phyloP scores from a whole-genome alignment of 2,888 invertebrate species.

The Lasius fuliginosus region DNA sequence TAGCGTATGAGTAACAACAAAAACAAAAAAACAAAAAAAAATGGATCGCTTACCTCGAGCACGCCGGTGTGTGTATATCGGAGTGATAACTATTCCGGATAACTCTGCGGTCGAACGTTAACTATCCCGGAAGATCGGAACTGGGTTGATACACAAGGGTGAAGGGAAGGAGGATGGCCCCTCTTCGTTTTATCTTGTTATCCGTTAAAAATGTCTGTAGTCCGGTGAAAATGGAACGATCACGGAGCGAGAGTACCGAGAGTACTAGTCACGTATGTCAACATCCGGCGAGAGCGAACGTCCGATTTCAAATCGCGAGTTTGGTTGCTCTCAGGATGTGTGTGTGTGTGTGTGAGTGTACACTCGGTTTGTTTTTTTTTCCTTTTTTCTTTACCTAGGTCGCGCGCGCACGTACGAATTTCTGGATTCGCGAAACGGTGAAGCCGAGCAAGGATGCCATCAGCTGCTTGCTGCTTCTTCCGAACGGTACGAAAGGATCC shows the following conservation, averaged over 20 bases:
- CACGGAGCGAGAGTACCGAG: conserved; percentile 4
- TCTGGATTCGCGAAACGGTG: not conserved
- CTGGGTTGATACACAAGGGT: not conserved
- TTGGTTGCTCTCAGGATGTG: not conserved
- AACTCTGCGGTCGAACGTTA: not conserved
- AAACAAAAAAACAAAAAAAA: no score
- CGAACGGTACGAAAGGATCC: not conserved
- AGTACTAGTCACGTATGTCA: not conserved
- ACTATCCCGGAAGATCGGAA: not conserved
- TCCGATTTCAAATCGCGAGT: conserved; percentile 1
- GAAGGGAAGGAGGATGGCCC: not conserved
- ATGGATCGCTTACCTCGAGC: conserved; percentile 26
- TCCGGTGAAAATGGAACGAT: not conserved
- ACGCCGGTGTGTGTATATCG: not conserved
- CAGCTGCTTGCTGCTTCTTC: not conserved
- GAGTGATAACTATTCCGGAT: not conserved
- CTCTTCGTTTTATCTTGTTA: not conserved
- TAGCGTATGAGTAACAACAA: not conserved
- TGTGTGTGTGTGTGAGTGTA: not conserved
- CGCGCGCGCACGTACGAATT: not conserved
- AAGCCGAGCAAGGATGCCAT: not conserved
- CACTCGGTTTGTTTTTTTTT: no score
- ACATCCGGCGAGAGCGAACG: not conserved
- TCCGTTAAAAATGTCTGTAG: conserved; percentile 1
- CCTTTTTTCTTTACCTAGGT: not conserved